Evolutionary conservation across 2,888 invertebrate species (phyloP), one percentile per base, ranked within the genome.

Genomic region (Cyrtodaria siliqua): DNA sequence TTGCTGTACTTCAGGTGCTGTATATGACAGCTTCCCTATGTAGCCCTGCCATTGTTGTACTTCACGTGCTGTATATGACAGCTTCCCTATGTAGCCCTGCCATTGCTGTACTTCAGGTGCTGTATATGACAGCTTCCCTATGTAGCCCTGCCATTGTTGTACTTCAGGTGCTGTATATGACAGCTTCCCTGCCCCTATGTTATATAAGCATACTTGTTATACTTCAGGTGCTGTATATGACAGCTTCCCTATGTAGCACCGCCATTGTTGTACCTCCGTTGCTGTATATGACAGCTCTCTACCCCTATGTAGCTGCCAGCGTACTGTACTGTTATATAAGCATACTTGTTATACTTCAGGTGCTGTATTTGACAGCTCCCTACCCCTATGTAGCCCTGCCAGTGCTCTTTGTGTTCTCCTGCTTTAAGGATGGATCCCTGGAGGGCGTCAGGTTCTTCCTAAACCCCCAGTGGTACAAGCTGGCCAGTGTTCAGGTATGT

Each of bases 381-480:
- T 62, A 83, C 47, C 86, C 87, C 14, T 72, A 79, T 55, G 56
- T 87, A 4, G 77, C 85, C 14, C 53, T 87, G 14, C 44, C 84
- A 9, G 67, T 83, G 26, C 60, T 89, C 49, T 76, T 89, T 59
- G 76, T 85, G 1, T 78, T 71, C n/a, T 73, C 71, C 6, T 85
- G 86, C 73, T 75, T 85, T 14, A 62, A 86, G 52, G 79, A 82
- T 16, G 90, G 90, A 14, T 82, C 87, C 47, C 79, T 89, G 9
- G 64, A 67, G 4, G 89, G 90, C 1, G 82, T 90, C 8, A 82
- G 84, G 44, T 83, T 83, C 49, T 87, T 89, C 56, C 86, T 90
- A 49, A 88, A 82, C 16, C 87, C 88, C 4, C 73, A 82, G n/a
- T 90, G 90, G 90, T 50, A 82, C 50, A 78, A 79, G 42, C 82